phyloP scores from a whole-genome alignment of 2,888 invertebrate species.

The Athetis lepigone region DNA sequence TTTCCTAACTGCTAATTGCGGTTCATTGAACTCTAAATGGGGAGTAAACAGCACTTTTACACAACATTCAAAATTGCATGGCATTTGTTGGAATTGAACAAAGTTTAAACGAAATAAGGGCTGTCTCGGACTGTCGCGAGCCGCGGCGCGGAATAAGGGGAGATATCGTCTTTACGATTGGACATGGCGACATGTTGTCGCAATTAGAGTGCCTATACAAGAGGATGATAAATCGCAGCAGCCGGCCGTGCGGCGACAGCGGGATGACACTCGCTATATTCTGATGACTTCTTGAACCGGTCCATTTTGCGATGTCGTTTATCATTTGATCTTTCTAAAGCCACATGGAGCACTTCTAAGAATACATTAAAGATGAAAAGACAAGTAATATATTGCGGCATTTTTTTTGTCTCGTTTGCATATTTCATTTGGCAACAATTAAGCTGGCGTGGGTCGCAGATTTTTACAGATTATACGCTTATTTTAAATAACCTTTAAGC shows the following conservation, averaged over 20 bases:
- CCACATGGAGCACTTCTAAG: constrained; percentile 49
- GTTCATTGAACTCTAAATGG: constrained; percentile 58
- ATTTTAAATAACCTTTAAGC: constrained; percentile 20
- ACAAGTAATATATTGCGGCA: constrained; percentile 39
- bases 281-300: constrained; percentile 70
- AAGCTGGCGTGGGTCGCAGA: constrained; percentile 13
- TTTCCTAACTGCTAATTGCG: constrained; percentile 57
- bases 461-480: constrained; percentile 15
- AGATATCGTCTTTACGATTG: constrained; percentile 56
- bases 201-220: constrained; percentile 72
- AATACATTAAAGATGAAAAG: constrained; percentile 43
- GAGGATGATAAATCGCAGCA: constrained; percentile 72
- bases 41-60: constrained; percentile 54
- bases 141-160: constrained; percentile 46
- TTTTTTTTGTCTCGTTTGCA: constrained; percentile 34
- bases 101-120: constrained; percentile 55
- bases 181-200: constrained; percentile 71
- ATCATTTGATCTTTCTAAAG: constrained; percentile 65
- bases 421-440: constrained; percentile 42
- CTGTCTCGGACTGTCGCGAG: constrained; percentile 22
- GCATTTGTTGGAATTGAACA: constrained; percentile 32
- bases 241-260: constrained; percentile 58
- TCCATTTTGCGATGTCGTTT: constrained; percentile 69
- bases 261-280: constrained; percentile 66
- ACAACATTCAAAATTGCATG: constrained; percentile 36